Evolutionary conservation across 2,797 vertebrate species (phyloP), one percentile per base, ranked within the genome.

Genomic region (Lemur catta): DNA sequence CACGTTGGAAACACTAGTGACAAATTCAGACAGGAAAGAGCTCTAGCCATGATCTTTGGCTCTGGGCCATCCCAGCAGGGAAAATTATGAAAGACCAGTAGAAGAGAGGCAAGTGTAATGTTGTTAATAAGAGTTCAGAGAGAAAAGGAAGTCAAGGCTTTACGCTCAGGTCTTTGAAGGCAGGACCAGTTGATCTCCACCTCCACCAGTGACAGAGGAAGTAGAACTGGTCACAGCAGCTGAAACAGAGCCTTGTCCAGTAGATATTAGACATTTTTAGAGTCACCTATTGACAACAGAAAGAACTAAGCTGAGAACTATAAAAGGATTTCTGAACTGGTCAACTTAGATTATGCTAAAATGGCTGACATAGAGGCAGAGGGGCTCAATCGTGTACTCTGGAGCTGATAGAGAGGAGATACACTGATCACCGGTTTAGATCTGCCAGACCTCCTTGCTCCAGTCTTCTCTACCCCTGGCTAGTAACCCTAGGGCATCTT

Each of bases 401-500:
- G 38, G 48, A 86, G 43, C 46, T 38, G 80, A 76, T 18, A 4
- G 52, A 63, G 28, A 84, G 11, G 46, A 79, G 63, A 78, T 33
- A 30, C 13, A 6, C n/a, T 13, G 24, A 65, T 67, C 52, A 43
- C 41, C 15, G 4, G 18, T 41, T 35, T 46, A 35, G n/a, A 88
- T 87, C 43, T 41, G 46, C 33, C 82, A 69, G 59, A 84, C 24
- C 41, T 93, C 78, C 63, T 76, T 59, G 55, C 69, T 87, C 91
- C 30, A 78, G 82, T 61, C 88, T 93, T 89, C 59, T 81, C 85
- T 75, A 92, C 82, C 78, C 72, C 50, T 87, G 91, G 88, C 91
- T 93, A 91, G 90, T 90, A 95, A 97, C 91, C 96, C 94, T 69
- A 76, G 91, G 89, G 71, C 95, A 95, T 89, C 86, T 87, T 95